Conservation (phyloP, 2,113 vertebrate species). For the Tympanuchus pallidicinctus region DNA sequence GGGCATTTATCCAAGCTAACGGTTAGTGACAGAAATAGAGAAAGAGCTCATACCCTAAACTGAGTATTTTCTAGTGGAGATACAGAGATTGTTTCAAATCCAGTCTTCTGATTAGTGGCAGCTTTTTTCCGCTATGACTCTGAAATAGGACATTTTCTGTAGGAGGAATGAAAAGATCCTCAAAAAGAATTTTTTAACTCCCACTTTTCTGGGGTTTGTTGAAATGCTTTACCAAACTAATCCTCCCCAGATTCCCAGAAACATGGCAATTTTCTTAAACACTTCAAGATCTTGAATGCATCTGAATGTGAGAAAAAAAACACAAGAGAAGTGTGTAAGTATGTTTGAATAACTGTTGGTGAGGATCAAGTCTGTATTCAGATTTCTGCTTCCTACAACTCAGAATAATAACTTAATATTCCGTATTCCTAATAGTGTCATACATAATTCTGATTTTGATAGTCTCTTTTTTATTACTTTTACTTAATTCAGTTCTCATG, state of each 20-base stretch:
- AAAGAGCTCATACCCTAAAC: background rate
- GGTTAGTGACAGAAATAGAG: background rate
- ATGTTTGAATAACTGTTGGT: background rate
- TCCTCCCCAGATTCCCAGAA: background rate
- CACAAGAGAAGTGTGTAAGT: background rate
- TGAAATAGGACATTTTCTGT: background rate
- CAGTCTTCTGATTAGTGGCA: background rate
- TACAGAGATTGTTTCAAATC: background rate
- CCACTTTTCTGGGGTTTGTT: background rate
- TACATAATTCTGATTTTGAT: background rate
- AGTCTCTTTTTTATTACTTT: background rate
- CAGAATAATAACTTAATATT: background rate
- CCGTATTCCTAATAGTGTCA: background rate
- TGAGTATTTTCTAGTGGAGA: background rate
- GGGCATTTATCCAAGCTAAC: background rate
- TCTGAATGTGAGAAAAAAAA: background rate
- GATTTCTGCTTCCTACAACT: background rate
- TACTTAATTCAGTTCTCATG: background rate
- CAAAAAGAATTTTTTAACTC: background rate
- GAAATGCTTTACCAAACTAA: background rate
- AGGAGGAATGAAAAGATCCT: background rate
- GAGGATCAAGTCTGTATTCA: background rate
- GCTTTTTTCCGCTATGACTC: background rate
- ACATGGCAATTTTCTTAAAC: background rate
- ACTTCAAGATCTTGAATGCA: background rate